These are phyloP conservation scores for Oreochromis tanganicae DNA, from an alignment of 2,113 vertebrate species.

Conservation along the genomic window DNA sequence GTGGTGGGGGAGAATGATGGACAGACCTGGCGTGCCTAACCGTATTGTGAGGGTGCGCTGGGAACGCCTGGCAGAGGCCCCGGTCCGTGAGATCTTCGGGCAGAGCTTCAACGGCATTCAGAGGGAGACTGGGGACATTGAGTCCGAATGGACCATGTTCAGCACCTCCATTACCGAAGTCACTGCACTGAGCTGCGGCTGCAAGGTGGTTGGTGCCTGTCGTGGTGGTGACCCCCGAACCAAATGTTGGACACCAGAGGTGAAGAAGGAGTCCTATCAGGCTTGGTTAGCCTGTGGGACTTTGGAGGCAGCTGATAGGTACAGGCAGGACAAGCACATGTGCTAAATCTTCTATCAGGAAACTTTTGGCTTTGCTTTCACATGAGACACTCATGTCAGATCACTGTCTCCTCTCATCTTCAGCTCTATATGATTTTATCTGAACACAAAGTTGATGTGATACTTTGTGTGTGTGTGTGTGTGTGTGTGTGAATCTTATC, in stretches of 20 bases:
- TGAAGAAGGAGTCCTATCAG: not conserved
- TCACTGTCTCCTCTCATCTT: not conserved
- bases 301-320: not conserved
- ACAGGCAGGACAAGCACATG: fast-evolving
- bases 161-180: not conserved
- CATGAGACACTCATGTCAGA: not conserved
- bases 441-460: not conserved
- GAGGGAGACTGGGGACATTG: not conserved
- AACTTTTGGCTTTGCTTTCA: not conserved
- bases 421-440: fast-evolving
- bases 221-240: not conserved
- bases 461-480: too few relatives aligned
- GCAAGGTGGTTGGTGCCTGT: not conserved
- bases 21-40: not conserved
- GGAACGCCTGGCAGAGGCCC: not conserved
- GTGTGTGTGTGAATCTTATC: too few relatives aligned
- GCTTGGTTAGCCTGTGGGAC: not conserved
- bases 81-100: not conserved
- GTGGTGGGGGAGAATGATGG: fast-evolving
- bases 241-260: not conserved
- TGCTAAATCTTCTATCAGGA: not conserved
- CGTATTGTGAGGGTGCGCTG: fast-evolving
- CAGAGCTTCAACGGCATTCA: not conserved
- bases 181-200: not conserved
- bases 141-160: not conserved